A percentile compares a stretch with the other conserved stretches of the same genome.
phyloP scores from a whole-genome alignment of 1,140 invertebrate species.

The Formica exsecta region DNA sequence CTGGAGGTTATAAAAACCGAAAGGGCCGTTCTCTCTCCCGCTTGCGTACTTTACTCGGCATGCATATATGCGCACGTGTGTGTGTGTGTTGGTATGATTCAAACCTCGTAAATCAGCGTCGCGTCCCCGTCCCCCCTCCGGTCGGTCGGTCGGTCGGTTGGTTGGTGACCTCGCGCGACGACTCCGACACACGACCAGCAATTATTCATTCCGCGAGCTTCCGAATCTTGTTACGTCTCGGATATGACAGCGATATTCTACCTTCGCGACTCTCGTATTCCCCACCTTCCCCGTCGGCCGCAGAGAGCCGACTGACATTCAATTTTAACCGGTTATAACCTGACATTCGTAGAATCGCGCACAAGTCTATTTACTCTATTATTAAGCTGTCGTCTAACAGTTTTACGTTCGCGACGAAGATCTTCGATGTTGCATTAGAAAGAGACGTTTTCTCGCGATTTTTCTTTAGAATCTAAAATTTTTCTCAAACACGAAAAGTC shows the following conservation, averaged over 20 bases:
- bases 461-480: background rate
- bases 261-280: conserved; percentile 42
- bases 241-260: conserved; percentile 63
- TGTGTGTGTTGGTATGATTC: conserved; percentile 10
- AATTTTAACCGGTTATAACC: conserved; percentile 56
- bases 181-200: conserved; percentile 57
- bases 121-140: background rate
- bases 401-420: background rate
- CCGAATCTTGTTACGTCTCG: conserved; percentile 63
- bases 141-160: conserved; percentile 21
- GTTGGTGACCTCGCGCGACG: conserved; percentile 62
- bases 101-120: conserved; percentile 56
- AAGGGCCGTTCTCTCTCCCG: conserved; percentile 49
- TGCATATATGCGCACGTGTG: no score
- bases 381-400: conserved; percentile 14
- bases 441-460: background rate
- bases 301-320: conserved; percentile 46
- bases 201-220: conserved; percentile 63
- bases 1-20: conserved; percentile 65
- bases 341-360: conserved; percentile 50
- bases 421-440: background rate
- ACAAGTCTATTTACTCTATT: conserved; percentile 34
- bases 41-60: conserved; percentile 41
- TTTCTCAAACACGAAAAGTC: no score
- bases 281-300: background rate